Percentiles rank a stretch among this genome's conserved stretches.
phyloP scores from a whole-genome alignment of 2,797 vertebrate genomes.

The Discoglossus pictus region DNA sequence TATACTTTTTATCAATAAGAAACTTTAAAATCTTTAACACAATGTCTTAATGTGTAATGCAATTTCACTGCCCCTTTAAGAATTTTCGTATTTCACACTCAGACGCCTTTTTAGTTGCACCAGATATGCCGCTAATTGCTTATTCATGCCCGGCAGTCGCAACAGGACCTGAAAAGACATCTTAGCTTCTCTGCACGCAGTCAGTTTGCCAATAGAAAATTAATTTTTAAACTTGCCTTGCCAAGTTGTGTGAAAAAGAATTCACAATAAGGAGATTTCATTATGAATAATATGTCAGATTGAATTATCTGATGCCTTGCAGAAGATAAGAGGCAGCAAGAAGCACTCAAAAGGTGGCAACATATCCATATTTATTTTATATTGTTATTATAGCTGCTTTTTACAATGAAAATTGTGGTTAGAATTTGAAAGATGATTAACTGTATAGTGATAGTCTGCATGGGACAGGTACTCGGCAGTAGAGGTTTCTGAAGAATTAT shows the following conservation, averaged over 20 bases:
- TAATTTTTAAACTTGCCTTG: slow-evolving; percentile 50
- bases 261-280: slow-evolving; percentile 50
- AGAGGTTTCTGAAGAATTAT: no score
- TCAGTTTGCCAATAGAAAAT: slow-evolving; percentile 49
- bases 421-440: slow-evolving; percentile 29
- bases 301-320: slow-evolving; percentile 46
- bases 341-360: slow-evolving; percentile 44
- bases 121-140: slow-evolving; percentile 48
- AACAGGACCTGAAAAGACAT: slow-evolving; percentile 44
- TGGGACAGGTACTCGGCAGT: no score
- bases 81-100: slow-evolving; percentile 29
- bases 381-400: slow-evolving; percentile 39
- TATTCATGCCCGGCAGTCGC: slow-evolving; percentile 49
- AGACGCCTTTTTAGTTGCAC: slow-evolving; percentile 44
- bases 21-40: no score
- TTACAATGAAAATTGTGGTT: slow-evolving; percentile 7
- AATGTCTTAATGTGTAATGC: no score
- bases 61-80: no score
- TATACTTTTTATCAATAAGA: no score
- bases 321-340: slow-evolving; percentile 49
- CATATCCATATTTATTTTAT: slow-evolving; percentile 50
- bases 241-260: slow-evolving; percentile 51
- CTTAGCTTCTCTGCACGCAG: slow-evolving; percentile 37
- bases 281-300: slow-evolving; percentile 48
- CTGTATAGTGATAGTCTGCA: slow-evolving; percentile 16